Conservation (phyloP, 2,113 vertebrate species). For the Macaca mulatta region DNA sequence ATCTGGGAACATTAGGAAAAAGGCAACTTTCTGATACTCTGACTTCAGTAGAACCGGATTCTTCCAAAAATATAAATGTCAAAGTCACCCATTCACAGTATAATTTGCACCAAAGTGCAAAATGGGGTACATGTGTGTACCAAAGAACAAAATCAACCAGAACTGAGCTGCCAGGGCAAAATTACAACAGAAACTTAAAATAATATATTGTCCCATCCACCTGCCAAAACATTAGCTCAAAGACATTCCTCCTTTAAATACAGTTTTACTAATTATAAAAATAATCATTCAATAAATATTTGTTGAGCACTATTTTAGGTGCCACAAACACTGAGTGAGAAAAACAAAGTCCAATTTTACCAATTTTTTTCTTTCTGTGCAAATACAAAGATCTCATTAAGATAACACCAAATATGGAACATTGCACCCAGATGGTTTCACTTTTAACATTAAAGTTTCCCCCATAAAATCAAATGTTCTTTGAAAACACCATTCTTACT, state of each 20-base stretch:
- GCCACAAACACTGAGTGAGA: not conserved
- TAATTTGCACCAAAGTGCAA: not conserved
- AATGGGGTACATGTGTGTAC: not conserved
- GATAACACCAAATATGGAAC: not conserved
- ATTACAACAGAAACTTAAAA: not conserved
- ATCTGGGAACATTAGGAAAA: not conserved
- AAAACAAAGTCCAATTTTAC: constrained; percentile 5
- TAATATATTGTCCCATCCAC: not conserved
- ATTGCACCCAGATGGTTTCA: not conserved
- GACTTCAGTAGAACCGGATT: not conserved
- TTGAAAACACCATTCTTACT: constrained; percentile 1
- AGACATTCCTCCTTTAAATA: not conserved
- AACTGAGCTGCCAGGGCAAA: not conserved
- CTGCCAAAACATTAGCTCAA: not conserved
- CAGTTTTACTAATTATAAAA: not conserved
- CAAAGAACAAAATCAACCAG: constrained; percentile 1
- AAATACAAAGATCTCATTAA: not conserved
- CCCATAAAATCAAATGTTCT: not conserved
- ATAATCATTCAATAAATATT: not conserved
- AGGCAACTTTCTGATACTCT: not conserved
- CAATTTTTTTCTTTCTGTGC: not conserved
- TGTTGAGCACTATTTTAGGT: not conserved
- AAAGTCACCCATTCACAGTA: not conserved
- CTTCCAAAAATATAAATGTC: not conserved
- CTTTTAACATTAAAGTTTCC: not conserved